Conservation (phyloP, 2,797 vertebrate genomes). For the Heteromormyrus szaboi region DNA sequence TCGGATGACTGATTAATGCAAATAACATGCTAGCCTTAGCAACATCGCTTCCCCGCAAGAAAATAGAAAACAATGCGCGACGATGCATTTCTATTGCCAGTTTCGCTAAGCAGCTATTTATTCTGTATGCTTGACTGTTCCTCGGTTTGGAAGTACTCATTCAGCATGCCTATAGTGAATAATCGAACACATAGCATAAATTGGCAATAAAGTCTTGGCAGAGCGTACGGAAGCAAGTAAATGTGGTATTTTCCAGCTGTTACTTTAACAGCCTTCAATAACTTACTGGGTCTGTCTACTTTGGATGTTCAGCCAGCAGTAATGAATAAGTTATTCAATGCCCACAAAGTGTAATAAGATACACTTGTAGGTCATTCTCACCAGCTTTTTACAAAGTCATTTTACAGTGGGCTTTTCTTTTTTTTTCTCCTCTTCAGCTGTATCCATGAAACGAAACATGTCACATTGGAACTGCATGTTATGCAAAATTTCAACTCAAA, state of each 20-base stretch:
- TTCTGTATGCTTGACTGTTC: slow-evolving; percentile 15
- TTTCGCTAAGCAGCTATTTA: slow-evolving; percentile 28
- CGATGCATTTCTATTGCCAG: slow-evolving; percentile 8
- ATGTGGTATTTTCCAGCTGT: slow-evolving; percentile 24
- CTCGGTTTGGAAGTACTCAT: neutral
- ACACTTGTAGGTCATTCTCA: slow-evolving; percentile 24
- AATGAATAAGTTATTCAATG: slow-evolving; percentile 31
- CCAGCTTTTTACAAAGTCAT: slow-evolving; percentile 19
- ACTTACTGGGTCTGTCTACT: slow-evolving; percentile 9
- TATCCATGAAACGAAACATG: neutral
- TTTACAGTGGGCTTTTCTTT: neutral
- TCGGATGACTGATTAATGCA: neutral
- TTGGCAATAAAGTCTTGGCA: slow-evolving; percentile 34
- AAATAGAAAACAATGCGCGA: neutral
- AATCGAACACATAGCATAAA: slow-evolving; percentile 25
- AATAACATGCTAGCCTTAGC: neutral
- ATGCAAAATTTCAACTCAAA: neutral
- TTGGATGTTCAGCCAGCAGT: slow-evolving; percentile 14
- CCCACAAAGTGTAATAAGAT: slow-evolving; percentile 23
- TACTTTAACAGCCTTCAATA: slow-evolving; percentile 29
- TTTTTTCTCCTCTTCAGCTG: neutral
- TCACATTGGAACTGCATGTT: neutral
- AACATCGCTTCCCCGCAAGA: neutral
- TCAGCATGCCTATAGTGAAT: slow-evolving; percentile 5
- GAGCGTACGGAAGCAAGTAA: slow-evolving; percentile 18